phyloP scores from a whole-genome alignment of 2,888 invertebrate genomes.

The Trachelus troglodyta region DNA sequence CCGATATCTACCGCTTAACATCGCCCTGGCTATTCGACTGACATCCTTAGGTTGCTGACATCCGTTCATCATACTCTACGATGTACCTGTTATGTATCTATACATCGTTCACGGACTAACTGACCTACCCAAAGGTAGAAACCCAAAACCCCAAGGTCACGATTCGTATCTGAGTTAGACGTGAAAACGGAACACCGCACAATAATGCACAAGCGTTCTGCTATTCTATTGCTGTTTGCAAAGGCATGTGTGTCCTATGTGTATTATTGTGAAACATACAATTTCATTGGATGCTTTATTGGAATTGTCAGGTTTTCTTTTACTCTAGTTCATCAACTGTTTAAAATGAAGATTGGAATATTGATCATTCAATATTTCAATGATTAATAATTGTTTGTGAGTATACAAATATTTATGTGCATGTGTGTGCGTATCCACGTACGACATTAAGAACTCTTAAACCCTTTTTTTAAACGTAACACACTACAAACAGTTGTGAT shows the following conservation, averaged over 20 bases:
- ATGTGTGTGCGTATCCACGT: conserved; percentile 2
- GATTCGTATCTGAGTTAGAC: conserved; percentile 1
- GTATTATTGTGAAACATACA: conserved; percentile 25
- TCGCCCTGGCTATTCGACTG: conserved; percentile 1
- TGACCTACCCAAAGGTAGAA: background rate
- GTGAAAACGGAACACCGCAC: conserved; percentile 26
- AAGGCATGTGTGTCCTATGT: background rate
- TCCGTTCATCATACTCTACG: background rate
- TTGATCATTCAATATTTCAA: background rate
- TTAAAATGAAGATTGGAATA: too few relatives aligned
- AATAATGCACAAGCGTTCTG: conserved; percentile 28
- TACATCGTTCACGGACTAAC: background rate
- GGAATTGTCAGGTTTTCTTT: background rate
- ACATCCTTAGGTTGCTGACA: background rate
- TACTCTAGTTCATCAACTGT: background rate
- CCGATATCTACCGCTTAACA: conserved; percentile 46
- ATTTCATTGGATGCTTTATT: conserved; percentile 10
- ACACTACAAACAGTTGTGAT: conserved; percentile 37
- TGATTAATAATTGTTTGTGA: background rate
- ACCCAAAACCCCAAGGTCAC: background rate
- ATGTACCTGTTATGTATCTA: background rate
- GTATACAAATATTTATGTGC: background rate
- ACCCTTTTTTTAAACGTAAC: conserved; percentile 21
- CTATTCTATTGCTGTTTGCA: conserved; percentile 21
- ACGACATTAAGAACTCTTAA: background rate